Conservation (phyloP, 2,888 invertebrate genomes). For the Iselma pallidipennis region DNA sequence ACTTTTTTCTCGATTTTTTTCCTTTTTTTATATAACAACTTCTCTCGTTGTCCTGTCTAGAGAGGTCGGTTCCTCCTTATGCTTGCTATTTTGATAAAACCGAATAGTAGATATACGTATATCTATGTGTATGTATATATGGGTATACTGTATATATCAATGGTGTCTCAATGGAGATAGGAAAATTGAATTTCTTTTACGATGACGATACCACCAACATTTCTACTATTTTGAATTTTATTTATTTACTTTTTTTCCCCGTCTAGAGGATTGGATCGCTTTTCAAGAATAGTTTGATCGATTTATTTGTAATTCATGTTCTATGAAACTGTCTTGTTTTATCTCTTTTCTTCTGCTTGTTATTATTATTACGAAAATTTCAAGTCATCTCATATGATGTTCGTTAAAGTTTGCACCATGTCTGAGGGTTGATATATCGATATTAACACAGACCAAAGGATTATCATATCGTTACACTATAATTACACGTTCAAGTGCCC, state of each 20-base stretch:
- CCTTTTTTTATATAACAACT: too few species aligned
- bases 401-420: not conserved
- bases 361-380: not conserved
- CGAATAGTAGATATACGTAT: too few species aligned
- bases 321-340: too few species aligned
- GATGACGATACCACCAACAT: not conserved
- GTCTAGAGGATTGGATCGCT: too few species aligned
- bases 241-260: too few species aligned
- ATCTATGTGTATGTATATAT: too few species aligned
- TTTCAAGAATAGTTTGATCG: not conserved
- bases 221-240: too few species aligned
- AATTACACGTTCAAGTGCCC: not conserved
- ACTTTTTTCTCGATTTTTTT: too few species aligned
- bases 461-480: not conserved
- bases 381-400: not conserved
- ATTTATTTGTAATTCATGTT: not conserved
- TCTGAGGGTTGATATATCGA: not conserved
- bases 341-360: not conserved
- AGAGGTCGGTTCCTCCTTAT: not conserved
- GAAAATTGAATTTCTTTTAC: not conserved
- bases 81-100: not conserved
- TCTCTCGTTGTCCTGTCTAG: not conserved
- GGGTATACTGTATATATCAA: too few species aligned
- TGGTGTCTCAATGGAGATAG: not conserved
- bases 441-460: not conserved